A percentile compares a stretch with the other conserved stretches of the same genome.
Conservation (phyloP, 1,140 invertebrate genomes). For the Drosophila yakuba region DNA sequence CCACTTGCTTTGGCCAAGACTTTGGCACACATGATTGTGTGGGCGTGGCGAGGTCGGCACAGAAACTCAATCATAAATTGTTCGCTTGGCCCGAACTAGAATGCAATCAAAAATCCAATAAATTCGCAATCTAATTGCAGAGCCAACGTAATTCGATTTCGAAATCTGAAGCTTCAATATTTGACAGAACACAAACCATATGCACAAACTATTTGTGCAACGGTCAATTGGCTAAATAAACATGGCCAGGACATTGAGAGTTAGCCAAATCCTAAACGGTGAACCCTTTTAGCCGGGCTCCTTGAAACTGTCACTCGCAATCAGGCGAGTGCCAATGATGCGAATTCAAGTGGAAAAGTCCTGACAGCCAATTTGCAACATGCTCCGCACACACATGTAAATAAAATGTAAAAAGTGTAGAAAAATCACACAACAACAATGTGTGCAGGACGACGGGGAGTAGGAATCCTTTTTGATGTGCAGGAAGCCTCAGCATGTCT, state of each 20-base stretch:
- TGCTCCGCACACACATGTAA: conserved; percentile 43
- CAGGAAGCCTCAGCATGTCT: conserved; percentile 52
- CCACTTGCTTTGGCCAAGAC: conserved; percentile 21
- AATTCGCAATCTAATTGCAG: conserved; percentile 65
- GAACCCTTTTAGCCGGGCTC: conserved; percentile 59
- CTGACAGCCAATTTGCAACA: conserved; percentile 74
- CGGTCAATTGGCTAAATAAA: conserved; percentile 73
- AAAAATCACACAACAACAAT: conserved; percentile 25
- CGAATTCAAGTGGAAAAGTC: conserved; percentile 74
- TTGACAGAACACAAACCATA: conserved; percentile 56
- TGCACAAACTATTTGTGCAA: conserved; percentile 71
- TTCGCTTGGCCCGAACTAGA: conserved; percentile 18
- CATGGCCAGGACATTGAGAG: conserved; percentile 24
- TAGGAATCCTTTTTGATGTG: conserved; percentile 47
- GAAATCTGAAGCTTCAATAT: conserved; percentile 18
- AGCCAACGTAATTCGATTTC: conserved; percentile 43
- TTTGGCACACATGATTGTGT: conserved; percentile 41
- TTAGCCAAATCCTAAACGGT: conserved; percentile 12
- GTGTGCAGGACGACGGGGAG: neutral
- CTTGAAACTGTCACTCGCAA: conserved; percentile 77
- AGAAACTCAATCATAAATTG: conserved; percentile 69
- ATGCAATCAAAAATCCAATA: conserved; percentile 70
- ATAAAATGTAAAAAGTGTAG: conserved; percentile 48
- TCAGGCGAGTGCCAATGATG: conserved; percentile 71
- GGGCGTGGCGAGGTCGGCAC: conserved; percentile 40